phyloP scores from a whole-genome alignment of 2,888 invertebrate species.

The Mantis religiosa region DNA sequence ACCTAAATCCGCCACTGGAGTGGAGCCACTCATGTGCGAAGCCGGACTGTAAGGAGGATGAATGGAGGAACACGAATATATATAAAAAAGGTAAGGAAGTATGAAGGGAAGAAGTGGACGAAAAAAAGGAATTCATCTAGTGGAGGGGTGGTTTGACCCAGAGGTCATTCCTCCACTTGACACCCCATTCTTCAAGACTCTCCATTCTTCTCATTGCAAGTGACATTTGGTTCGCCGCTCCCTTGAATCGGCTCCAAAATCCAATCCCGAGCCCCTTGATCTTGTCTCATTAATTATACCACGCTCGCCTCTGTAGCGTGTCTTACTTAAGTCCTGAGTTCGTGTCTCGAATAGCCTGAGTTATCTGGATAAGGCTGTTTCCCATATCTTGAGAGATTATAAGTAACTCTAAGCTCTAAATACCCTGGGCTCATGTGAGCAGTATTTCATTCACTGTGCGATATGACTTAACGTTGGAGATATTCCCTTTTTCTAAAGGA shows the following conservation, averaged over 20 bases:
- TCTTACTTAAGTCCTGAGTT: no score
- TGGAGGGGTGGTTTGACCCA: constrained; percentile 7
- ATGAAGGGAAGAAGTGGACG: not conserved
- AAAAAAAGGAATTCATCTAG: constrained; percentile 13
- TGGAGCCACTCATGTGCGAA: not conserved
- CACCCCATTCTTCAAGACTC: not conserved
- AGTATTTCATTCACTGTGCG: no score
- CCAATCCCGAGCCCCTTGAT: not conserved
- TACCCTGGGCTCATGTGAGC: no score
- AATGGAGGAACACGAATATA: not conserved
- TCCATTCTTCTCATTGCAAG: not conserved
- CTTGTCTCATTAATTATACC: not conserved
- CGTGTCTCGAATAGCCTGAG: no score
- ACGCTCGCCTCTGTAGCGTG: no score
- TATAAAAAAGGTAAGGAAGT: not conserved
- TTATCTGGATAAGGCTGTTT: no score
- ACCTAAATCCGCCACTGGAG: not conserved
- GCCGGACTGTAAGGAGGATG: not conserved
- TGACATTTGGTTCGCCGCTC: not conserved
- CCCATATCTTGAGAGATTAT: no score
- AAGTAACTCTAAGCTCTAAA: no score
- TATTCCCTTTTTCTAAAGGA: no score
- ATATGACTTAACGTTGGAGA: no score
- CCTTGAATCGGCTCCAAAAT: not conserved
- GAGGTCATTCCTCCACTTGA: constrained; percentile 16